Conservation (phyloP, 2,888 invertebrate species). For the Empis livida region DNA sequence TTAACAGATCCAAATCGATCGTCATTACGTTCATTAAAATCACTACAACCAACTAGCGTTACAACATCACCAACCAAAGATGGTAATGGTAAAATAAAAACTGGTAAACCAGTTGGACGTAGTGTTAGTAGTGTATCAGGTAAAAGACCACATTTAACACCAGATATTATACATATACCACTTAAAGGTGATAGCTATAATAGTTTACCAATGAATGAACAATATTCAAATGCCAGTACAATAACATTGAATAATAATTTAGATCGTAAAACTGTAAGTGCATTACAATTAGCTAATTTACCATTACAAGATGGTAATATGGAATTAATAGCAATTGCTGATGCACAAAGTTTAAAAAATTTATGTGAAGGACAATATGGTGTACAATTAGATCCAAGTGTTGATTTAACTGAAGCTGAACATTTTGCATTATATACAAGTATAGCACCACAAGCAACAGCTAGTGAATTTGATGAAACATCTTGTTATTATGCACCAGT, state of each 20-base stretch:
- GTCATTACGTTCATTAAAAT: constrained; percentile 27
- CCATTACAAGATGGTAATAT: constrained; percentile 39
- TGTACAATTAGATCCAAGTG: constrained; percentile 37
- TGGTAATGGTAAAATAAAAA: constrained; percentile 30
- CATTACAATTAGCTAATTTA: constrained; percentile 34
- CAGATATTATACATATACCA: constrained; percentile 52
- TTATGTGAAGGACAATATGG: constrained; percentile 35
- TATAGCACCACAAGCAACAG: constrained; percentile 73
- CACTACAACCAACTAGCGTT: constrained; percentile 21
- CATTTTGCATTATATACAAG: constrained; percentile 79
- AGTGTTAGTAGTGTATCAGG: constrained; percentile 50
- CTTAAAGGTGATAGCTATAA: constrained; percentile 46
- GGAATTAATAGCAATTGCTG: constrained; percentile 43
- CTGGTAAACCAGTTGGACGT: constrained; percentile 41
- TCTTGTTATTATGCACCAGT: constrained; percentile 78
- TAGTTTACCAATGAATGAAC: constrained; percentile 39
- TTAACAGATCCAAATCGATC: constrained; percentile 25
- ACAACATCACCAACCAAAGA: constrained; percentile 36
- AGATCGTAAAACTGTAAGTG: constrained; percentile 35
- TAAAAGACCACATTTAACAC: constrained; percentile 43
- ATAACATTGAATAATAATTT: constrained; percentile 29
- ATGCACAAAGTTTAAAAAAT: constrained; percentile 34
- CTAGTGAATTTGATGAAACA: constrained; percentile 77
- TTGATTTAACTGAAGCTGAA: constrained; percentile 74
- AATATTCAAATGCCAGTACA: constrained; percentile 33